These are phyloP conservation scores for Gymnobelideus leadbeateri DNA, from an alignment of 2,113 vertebrate genomes.

Conservation along the genomic window DNA sequence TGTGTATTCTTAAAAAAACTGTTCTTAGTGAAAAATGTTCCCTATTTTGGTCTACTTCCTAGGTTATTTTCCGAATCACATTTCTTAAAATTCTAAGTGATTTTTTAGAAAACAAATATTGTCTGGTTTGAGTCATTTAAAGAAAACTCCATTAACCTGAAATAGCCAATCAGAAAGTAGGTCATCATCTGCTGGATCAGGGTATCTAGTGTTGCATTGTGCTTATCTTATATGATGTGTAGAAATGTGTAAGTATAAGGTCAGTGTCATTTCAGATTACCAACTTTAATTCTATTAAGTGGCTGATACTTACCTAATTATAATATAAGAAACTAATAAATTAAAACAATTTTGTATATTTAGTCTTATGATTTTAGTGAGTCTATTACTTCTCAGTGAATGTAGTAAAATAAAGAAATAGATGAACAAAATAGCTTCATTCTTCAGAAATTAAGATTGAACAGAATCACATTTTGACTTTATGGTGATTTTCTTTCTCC, in stretches of 20 bases:
- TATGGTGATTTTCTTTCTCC: background rate
- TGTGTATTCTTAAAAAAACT: constrained; percentile 47
- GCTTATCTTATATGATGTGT: constrained; percentile 2
- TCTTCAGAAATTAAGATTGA: background rate
- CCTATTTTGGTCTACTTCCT: constrained; percentile 51
- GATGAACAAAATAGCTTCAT: background rate
- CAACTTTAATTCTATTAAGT: background rate
- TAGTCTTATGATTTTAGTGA: background rate
- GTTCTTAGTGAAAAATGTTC: constrained; percentile 56
- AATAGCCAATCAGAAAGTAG: constrained; percentile 78
- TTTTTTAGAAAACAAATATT: constrained; percentile 62
- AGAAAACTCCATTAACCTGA: constrained; percentile 57
- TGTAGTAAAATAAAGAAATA: background rate
- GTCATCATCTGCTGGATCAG: constrained; percentile 84
- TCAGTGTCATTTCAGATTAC: background rate
- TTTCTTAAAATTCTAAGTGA: constrained; percentile 64
- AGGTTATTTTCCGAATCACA: constrained; percentile 53
- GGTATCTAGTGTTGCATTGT: constrained; percentile 49
- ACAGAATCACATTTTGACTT: background rate
- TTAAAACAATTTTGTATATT: background rate
- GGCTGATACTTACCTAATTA: background rate
- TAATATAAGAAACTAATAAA: background rate
- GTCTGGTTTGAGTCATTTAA: constrained; percentile 34
- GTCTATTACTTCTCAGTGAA: background rate
- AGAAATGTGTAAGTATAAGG: background rate